Base-by-base conservation (phyloP, 1,140 invertebrate genomes). In the Platorchestia sp. region DNA sequence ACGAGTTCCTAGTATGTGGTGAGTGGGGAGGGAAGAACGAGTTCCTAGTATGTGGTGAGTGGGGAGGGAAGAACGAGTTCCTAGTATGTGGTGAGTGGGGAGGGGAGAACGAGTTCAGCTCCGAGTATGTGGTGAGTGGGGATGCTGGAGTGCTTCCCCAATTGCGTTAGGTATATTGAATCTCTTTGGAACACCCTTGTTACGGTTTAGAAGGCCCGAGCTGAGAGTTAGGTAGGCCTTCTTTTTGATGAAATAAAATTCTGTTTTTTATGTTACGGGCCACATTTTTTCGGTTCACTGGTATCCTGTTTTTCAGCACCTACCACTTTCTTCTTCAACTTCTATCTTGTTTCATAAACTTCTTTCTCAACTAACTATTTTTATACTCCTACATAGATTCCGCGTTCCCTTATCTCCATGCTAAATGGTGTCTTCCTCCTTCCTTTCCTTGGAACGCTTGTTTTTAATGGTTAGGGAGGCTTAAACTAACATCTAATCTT, bases 1-100 rank as follows among this genome's bases (percentile, higher is more conserved):
- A 99, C 36, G 97, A 98, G 95, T 98, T 98, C 95, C 97, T 99
- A n/a, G n/a, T n/a, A n/a, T n/a, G n/a, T n/a, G n/a, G n/a, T n/a
- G n/a, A n/a, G n/a, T n/a, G n/a, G n/a, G n/a, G n/a, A n/a, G n/a
- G 98, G 98, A 98, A 99, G 96, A 97, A 99, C 36, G 97, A 98
- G 95, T 98, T 98, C 95, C 97, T 99, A n/a, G n/a, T n/a, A n/a
- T n/a, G n/a, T n/a, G n/a, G n/a, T n/a, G n/a, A n/a, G n/a, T n/a
- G n/a, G n/a, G n/a, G n/a, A n/a, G n/a, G 98, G 98, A 98, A 99
- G 96, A 97, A 99, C 36, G 97, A 98, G 95, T 98, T 98, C 95
- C 97, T 99, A n/a, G n/a, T n/a, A n/a, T n/a, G n/a, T n/a, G n/a
- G n/a, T n/a, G n/a, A n/a, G n/a, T n/a, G n/a, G n/a, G n/a, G n/a